Conservation (phyloP, 2,113 vertebrate genomes). For the Bothrops jararaca region DNA sequence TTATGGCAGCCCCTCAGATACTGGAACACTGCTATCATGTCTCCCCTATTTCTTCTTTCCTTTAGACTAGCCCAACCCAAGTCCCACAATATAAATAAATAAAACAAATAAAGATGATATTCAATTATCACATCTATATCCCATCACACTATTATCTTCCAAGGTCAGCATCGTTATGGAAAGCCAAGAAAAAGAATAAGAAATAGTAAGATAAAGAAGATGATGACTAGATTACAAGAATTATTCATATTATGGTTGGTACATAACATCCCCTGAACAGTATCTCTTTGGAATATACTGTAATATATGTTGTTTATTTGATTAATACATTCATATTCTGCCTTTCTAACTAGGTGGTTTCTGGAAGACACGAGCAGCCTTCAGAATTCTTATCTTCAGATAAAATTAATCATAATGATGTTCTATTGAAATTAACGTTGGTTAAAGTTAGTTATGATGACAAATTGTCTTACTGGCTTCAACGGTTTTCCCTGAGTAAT, state of each 20-base stretch:
- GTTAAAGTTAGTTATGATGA: background rate
- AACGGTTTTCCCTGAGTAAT: background rate
- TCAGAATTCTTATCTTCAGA: background rate
- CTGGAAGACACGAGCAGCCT: background rate
- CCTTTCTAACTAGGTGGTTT: background rate
- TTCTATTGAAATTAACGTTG: background rate
- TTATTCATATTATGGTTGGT: background rate
- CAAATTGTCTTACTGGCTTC: background rate
- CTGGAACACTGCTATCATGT: too few species aligned
- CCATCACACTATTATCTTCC: background rate
- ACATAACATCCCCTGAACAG: background rate
- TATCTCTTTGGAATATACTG: background rate
- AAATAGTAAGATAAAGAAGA: background rate
- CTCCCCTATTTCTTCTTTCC: too few species aligned
- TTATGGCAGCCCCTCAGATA: too few species aligned
- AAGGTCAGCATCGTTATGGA: background rate
- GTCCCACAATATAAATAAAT: too few species aligned
- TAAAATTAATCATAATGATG: background rate
- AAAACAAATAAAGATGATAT: background rate
- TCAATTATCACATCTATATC: background rate
- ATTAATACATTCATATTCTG: background rate
- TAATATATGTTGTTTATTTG: background rate
- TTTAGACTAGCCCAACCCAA: too few species aligned
- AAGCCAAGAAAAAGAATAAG: background rate
- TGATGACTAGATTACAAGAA: background rate